Base-by-base conservation (phyloP, 2,888 invertebrate species). In the Sicus ferrugineus region DNA sequence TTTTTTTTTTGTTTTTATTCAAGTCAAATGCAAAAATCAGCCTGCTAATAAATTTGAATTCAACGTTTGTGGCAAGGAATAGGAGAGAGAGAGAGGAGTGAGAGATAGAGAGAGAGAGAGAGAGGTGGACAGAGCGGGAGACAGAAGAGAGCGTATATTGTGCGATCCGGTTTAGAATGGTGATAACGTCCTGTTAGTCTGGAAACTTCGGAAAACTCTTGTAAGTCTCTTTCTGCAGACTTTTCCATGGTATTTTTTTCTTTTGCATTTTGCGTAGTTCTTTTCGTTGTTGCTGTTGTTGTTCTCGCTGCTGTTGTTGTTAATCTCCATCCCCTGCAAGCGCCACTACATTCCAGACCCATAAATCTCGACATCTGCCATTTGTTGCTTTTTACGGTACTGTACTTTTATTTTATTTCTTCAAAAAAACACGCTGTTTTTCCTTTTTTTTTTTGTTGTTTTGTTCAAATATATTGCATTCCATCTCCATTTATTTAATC, bases 311-410 rank as follows among this genome's bases (percentile, higher is more conserved):
- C n/a, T n/a, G n/a, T 19, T 59, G 31, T 59, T 59, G 31, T 34
- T 34, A 52, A 48, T 48, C 48, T 28, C 26, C 48, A n/a, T 26
- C 28, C 42, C n/a, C n/a, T n/a, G n/a, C 63, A 42, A 28, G 42
- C 59, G 48, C 23, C 30, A 28, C 63, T 46, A 26, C 30, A 48
- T 63, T 63, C 26, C 63, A n/a, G 28, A 19, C 11, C 63, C 30
- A 63, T 63, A 63, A 63, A 63, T 63, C 63, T 63, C 48, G 2
- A 2, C 46, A 46, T 28, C 38, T n/a, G 28, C n/a, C n/a, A n/a
- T n/a, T n/a, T n/a, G n/a, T n/a, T n/a, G n/a, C n/a, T n/a, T n/a
- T n/a, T n/a, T n/a, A n/a, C n/a, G n/a, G n/a, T n/a, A n/a, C n/a
- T n/a, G n/a, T n/a, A n/a, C n/a, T n/a, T 2, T 2, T 50, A n/a